Conservation (phyloP, 1,140 invertebrate species). For the Heliconius melpomene region DNA sequence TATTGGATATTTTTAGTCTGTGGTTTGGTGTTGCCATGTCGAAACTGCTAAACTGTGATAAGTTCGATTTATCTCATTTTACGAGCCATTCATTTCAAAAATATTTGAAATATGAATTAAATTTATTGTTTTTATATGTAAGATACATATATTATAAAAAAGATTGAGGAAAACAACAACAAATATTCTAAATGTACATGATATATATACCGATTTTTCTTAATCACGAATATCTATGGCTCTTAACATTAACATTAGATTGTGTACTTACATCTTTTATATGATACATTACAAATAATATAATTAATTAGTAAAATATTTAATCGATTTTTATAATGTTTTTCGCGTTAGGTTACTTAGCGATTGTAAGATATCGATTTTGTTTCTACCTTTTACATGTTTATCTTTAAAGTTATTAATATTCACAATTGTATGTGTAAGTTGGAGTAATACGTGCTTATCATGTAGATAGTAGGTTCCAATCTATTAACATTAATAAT, state of each 20-base stretch:
- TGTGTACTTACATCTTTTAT: constrained; percentile 9
- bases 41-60: constrained; percentile 38
- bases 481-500: not conserved
- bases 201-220: not conserved
- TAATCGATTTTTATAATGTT: constrained; percentile 7
- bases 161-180: not conserved
- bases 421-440: not conserved
- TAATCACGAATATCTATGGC: not conserved
- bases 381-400: constrained; percentile 8
- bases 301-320: constrained; percentile 5
- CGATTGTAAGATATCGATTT: constrained; percentile 10
- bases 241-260: not conserved
- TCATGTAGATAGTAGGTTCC: not conserved
- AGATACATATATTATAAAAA: not conserved
- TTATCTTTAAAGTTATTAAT: not conserved
- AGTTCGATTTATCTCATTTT: constrained; percentile 26
- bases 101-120: not conserved
- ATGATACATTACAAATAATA: constrained; percentile 10
- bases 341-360: constrained; percentile 9
- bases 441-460: constrained; percentile 1
- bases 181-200: not conserved
- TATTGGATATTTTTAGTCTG: constrained; percentile 33
- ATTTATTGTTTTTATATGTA: not conserved
- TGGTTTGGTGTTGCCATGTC: constrained; percentile 33
- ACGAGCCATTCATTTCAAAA: not conserved